Conservation (phyloP, 2,888 invertebrate species). For the Leptodirus hochenwartii region DNA sequence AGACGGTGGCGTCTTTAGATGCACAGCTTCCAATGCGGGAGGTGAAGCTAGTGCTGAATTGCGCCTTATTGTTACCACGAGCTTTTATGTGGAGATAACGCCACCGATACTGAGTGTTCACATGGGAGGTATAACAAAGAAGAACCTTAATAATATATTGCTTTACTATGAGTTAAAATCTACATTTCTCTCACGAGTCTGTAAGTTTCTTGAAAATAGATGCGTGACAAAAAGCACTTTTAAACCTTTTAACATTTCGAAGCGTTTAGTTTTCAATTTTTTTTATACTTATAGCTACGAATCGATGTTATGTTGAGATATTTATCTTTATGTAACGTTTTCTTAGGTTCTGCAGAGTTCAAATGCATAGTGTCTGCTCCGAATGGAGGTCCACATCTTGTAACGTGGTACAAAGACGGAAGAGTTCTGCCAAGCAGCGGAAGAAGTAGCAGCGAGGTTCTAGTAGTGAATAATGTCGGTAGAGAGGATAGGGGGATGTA, state of each 20-base stretch:
- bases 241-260: no score
- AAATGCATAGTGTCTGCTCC: constrained; percentile 38
- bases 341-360: constrained; percentile 58
- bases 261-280: no score
- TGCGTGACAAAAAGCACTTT: no score
- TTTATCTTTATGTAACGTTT: no score
- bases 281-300: no score
- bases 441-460: constrained; percentile 40
- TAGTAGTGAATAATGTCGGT: constrained; percentile 46
- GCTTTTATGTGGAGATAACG: constrained; percentile 46
- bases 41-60: constrained; percentile 53
- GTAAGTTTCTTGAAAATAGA: no score
- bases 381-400: constrained; percentile 30
- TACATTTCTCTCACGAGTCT: no score
- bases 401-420: constrained; percentile 44
- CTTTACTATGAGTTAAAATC: no score
- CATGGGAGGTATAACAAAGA: constrained; percentile 54
- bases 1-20: constrained; percentile 48
- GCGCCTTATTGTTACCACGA: constrained; percentile 43
- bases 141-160: no score
- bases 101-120: constrained; percentile 50
- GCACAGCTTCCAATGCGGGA: constrained; percentile 47
- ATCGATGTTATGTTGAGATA: no score
- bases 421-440: constrained; percentile 46
- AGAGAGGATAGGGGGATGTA: constrained; percentile 61